These are phyloP conservation scores for Gadopsis marmoratus DNA, from an alignment of 2,797 vertebrate species.

Conservation along the genomic window DNA sequence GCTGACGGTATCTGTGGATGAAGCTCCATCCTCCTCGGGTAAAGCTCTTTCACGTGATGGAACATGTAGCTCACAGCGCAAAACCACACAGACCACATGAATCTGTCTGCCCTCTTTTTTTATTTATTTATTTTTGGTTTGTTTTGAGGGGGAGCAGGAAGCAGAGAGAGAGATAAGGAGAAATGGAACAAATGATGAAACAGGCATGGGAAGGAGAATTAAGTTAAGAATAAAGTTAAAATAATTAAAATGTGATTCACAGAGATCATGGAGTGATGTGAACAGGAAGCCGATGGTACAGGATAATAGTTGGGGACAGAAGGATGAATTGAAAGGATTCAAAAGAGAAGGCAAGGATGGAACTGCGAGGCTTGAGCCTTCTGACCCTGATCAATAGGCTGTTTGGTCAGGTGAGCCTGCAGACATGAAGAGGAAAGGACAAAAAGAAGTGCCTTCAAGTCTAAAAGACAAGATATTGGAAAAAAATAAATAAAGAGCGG, in stretches of 20 bases:
- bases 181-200: slow-evolving; percentile 17
- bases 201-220: neutral
- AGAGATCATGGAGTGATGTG: slow-evolving; percentile 11
- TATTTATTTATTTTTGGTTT: too few species aligned
- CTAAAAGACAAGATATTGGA: neutral
- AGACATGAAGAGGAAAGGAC: slow-evolving; percentile 1
- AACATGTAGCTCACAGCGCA: slow-evolving; percentile 59
- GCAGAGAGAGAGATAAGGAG: slow-evolving; percentile 52
- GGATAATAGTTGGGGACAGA: neutral
- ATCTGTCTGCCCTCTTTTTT: slow-evolving; percentile 33
- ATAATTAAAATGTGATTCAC: slow-evolving; percentile 19
- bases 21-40: slow-evolving; percentile 51
- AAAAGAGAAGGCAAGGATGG: slow-evolving; percentile 10
- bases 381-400: slow-evolving; percentile 33
- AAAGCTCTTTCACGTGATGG: slow-evolving; percentile 75
- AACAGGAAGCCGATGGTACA: neutral
- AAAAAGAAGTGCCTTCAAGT: neutral
- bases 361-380: neutral
- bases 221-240: neutral
- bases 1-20: slow-evolving; percentile 60
- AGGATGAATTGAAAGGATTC: slow-evolving; percentile 18
- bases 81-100: slow-evolving; percentile 62
- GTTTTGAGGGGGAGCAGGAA: slow-evolving; percentile 28
- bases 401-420: slow-evolving; percentile 46
- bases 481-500: neutral